Base-by-base conservation (phyloP, 2,113 vertebrate species). In the Athene cunicularia region DNA sequence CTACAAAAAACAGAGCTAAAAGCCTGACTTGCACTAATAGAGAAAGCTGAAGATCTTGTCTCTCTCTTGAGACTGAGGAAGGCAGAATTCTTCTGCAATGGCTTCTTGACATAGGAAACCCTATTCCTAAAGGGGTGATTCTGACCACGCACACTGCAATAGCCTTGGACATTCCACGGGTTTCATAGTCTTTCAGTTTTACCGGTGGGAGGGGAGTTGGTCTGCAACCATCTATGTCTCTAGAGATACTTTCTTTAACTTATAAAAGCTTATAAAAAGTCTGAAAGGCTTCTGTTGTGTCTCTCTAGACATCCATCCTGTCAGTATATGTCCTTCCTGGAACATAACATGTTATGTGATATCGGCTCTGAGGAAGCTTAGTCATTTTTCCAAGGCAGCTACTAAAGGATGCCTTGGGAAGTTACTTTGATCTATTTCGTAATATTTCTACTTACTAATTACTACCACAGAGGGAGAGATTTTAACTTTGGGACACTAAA, bases 151-250 rank as follows among this genome's bases (percentile, higher is more conserved):
- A 30, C 62, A 6, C 43, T 47, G 22, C 19, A 74, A 39, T 37
- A 62, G 26, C 19, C 7, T 52, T 56, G 32, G 13, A 52, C 45
- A 45, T 45, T 68, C 12, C 7, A 17, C 16, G 5, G 7, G 2
- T 18, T 82, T 85, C 11, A 1, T 37, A 47, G 17, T 43, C 33
- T 35, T 32, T 60, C 35, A 53, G 28, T 86, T 87, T 68, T 64
- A 56, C 0, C 0, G 18, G 9, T 37, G 5, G 5, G 30, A 58
- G 3, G 14, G 14, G 7, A 75, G n/a, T 11, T 21, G 5, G 2
- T 75, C 66, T 77, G 50, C 55, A 88, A 55, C 12, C 8, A n/a
- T 66, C n/a, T 76, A 7, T 8, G 27, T 56, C 43, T 41, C 43
- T 43, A 18, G 49, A 80, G 33, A 52, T 59, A 55, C 4, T 60